phyloP scores from a whole-genome alignment of 2,888 invertebrate genomes.

The Phasia obesa region DNA sequence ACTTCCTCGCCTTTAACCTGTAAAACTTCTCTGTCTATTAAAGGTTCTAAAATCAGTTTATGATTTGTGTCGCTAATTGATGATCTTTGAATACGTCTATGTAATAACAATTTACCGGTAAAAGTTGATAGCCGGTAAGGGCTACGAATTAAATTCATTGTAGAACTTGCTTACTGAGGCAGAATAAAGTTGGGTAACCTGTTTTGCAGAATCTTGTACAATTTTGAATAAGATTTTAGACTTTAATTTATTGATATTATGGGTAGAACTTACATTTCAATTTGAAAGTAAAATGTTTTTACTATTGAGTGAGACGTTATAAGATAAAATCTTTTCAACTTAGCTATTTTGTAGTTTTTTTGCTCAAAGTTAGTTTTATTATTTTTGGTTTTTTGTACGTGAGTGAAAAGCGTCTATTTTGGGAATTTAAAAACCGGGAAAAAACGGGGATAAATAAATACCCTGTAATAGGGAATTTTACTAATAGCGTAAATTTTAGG shows the following conservation, averaged over 20 bases:
- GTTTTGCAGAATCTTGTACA: slow-evolving; percentile 7
- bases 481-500: too few relatives aligned
- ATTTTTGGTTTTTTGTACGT: too few relatives aligned
- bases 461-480: too few relatives aligned
- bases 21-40: slow-evolving; percentile 76
- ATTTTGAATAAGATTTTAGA: neutral
- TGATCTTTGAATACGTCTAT: slow-evolving; percentile 17
- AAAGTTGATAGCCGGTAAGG: slow-evolving; percentile 15
- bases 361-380: too few relatives aligned
- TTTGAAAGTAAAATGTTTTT: neutral
- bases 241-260: neutral
- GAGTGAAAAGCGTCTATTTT: too few relatives aligned
- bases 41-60: slow-evolving; percentile 74
- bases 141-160: slow-evolving; percentile 59
- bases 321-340: neutral
- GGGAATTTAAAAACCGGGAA: too few relatives aligned
- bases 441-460: too few relatives aligned
- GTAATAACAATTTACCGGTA: neutral
- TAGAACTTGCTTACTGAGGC: neutral
- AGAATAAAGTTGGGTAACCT: neutral
- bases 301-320: neutral
- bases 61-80: neutral
- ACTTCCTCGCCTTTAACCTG: slow-evolving; percentile 79
- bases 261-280: slow-evolving; percentile 28
- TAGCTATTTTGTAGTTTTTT: too few relatives aligned